These are phyloP conservation scores for Python bivittatus DNA, from an alignment of 2,113 vertebrate species.

Conservation along the genomic window DNA sequence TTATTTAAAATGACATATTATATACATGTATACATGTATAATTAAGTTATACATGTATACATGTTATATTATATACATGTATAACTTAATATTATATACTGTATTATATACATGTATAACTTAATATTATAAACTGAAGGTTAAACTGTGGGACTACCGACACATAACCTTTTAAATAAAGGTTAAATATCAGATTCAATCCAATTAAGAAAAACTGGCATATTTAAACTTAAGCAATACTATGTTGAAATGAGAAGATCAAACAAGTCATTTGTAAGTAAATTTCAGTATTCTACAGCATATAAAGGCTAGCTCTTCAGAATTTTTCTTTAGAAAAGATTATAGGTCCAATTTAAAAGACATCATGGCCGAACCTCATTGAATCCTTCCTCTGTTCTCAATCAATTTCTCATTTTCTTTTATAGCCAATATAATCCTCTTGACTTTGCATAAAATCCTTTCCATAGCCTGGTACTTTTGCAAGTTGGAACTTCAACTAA, in stretches of 20 bases:
- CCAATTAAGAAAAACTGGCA: background rate
- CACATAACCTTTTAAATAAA: background rate
- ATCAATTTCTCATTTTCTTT: background rate
- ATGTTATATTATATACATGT: too few species aligned
- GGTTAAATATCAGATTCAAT: background rate
- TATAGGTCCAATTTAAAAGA: background rate
- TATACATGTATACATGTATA: background rate
- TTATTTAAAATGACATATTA: background rate
- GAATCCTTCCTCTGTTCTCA: background rate
- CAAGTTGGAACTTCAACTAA: background rate
- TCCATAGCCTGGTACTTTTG: background rate
- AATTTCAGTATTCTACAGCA: background rate
- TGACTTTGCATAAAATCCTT: background rate
- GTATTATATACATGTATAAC: background rate
- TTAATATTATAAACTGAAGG: background rate
- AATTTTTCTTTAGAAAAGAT: background rate
- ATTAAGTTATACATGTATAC: too few species aligned
- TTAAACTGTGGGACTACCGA: background rate
- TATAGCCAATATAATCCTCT: background rate
- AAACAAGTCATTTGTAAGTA: background rate
- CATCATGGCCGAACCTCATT: too few species aligned
- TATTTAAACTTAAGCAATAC: background rate
- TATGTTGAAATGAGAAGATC: background rate
- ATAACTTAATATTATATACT: too few species aligned
- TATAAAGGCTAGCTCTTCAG: background rate